Evolutionary conservation across 2,888 invertebrate species (phyloP), one percentile per base, ranked within the genome.

Genomic region (Agrochola litura): DNA sequence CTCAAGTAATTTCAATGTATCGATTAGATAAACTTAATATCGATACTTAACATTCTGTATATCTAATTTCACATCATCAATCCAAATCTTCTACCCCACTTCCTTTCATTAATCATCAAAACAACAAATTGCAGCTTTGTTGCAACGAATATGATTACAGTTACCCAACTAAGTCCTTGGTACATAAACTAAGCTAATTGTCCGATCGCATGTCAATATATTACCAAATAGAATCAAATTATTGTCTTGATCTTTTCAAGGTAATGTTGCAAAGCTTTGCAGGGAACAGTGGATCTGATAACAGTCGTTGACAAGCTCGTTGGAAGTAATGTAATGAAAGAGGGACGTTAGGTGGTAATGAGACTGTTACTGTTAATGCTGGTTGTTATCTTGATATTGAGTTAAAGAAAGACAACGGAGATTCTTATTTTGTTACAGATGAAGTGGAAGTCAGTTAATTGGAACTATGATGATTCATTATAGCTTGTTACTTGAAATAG

Each of bases 211-310:
- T 84, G 84, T 76, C 81, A 60, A 52, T 71, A 41, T 79, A 74
- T 85, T 87, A 80, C 79, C 71, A 87, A 89, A 87, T 72, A 77
- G 76, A 82, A 89, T 83, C 77, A 89, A 87, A 87, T 87, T 76
- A 83, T 89, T 87, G 79, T 82, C 75, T 77, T 71, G 73, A 75
- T 81, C 25, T 77, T 22, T 19, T 12, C 83, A 85, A 89, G 89
- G 88, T 76, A 63, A 58, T 52, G 65, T 77, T 87, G 79, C 89
- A 73, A 78, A 77, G 84, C 79, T 77, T 72, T 83, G 56, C 46
- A 76, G 58, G 56, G 70, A 84, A 81, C 65, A 64, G 74, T 41
- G 43, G 43, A 87, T 81, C 82, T 78, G 87, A 85, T 85, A 87
- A 79, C 61, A 70, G 56, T 49, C 41, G 73, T 71, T 76, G 79